Percentiles rank a stretch among this genome's conserved stretches.
phyloP scores from a whole-genome alignment of 2,113 vertebrate species.

The Caranx ignobilis region DNA sequence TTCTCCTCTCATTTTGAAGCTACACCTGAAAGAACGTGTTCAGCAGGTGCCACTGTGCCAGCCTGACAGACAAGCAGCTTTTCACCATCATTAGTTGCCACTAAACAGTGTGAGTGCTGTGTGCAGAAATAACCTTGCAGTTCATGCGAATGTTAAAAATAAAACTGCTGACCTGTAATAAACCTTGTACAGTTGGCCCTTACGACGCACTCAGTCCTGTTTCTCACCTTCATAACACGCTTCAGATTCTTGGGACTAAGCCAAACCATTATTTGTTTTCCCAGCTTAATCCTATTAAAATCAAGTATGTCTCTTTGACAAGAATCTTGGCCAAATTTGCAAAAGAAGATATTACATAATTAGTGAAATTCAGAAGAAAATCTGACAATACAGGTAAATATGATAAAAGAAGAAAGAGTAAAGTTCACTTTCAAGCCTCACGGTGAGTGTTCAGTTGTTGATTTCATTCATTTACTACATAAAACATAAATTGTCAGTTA shows the following conservation, averaged over 20 bases:
- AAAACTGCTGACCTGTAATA: constrained; percentile 6
- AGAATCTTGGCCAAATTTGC: neutral
- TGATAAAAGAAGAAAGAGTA: neutral
- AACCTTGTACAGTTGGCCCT: neutral
- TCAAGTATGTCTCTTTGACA: neutral
- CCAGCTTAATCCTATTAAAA: neutral
- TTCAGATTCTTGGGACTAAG: neutral
- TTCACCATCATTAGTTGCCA: constrained; percentile 38
- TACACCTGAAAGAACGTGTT: constrained; percentile 55
- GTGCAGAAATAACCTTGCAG: constrained; percentile 31
- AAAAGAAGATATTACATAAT: neutral
- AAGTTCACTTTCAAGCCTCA: neutral
- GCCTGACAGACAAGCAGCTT: constrained; percentile 21
- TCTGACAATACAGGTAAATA: neutral
- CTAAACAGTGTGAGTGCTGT: constrained; percentile 28
- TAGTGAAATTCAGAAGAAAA: neutral
- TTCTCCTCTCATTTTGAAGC: constrained; percentile 60
- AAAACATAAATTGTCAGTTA: neutral
- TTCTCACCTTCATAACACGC: constrained; percentile 29
- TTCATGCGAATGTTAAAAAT: neutral
- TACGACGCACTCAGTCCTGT: neutral
- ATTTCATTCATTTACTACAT: neutral
- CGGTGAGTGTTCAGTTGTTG: neutral
- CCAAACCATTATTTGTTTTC: constrained; percentile 18
- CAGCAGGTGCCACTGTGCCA: constrained; percentile 39